Conservation (phyloP, 2,888 invertebrate genomes). For the Odontomyia ornata region DNA sequence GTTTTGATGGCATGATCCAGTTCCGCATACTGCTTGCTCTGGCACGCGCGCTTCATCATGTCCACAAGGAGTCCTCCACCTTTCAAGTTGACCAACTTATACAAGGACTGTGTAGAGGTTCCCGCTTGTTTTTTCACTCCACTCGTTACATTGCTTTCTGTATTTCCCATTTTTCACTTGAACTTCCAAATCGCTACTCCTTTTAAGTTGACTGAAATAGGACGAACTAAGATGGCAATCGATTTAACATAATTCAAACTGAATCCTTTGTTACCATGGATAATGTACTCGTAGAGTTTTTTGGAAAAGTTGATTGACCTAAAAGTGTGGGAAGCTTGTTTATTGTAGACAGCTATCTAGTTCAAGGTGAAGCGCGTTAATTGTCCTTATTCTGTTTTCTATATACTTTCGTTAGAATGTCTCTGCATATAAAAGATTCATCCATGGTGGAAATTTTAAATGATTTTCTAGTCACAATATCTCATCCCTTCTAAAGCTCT, state of each 20-base stretch:
- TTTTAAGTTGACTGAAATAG: not conserved
- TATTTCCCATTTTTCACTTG: slow-evolving; percentile 74
- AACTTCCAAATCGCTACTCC: not conserved
- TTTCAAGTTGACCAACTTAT: slow-evolving; percentile 90
- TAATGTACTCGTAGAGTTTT: too few species aligned
- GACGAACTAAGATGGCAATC: not conserved
- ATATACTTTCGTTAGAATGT: too few species aligned
- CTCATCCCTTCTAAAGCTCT: too few species aligned
- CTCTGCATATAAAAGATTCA: too few species aligned
- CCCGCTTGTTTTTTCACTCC: slow-evolving; percentile 96
- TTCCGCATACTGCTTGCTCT: slow-evolving; percentile 90
- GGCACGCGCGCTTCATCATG: slow-evolving; percentile 89
- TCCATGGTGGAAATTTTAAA: too few species aligned
- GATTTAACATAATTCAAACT: slow-evolving; percentile 2
- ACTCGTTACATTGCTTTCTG: slow-evolving; percentile 89
- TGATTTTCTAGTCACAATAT: too few species aligned
- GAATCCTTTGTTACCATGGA: slow-evolving; percentile 1
- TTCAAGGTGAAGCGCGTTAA: not conserved
- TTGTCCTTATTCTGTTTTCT: not conserved
- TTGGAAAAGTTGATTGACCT: slow-evolving; percentile 23
- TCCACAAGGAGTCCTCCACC: slow-evolving; percentile 93
- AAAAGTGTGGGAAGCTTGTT: not conserved
- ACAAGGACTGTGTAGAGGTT: slow-evolving; percentile 82
- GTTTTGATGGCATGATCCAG: slow-evolving; percentile 92
- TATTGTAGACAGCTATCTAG: not conserved